Evolutionary conservation across 2,113 vertebrate genomes (phyloP).

Genomic region (Hylia prasina): DNA sequence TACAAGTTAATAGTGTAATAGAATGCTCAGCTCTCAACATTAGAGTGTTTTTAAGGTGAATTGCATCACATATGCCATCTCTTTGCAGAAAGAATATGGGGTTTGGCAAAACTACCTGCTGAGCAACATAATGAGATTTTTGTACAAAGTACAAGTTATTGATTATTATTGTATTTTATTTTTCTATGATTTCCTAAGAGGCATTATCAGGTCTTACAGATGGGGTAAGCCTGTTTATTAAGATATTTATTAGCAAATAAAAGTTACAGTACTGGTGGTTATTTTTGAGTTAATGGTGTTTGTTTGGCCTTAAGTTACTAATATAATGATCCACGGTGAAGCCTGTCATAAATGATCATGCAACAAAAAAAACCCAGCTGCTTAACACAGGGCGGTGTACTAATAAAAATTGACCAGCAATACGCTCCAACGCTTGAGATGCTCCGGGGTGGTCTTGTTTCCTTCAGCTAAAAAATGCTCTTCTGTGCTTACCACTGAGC

Average conservation of each 20-base stretch:
- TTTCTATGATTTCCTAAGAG: conserved; percentile 98
- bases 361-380: background rate
- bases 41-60: conserved; percentile 71
- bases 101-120: conserved; percentile 94
- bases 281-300: conserved; percentile 63
- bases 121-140: conserved; percentile 94
- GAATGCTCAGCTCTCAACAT: conserved; percentile 79
- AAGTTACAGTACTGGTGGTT: conserved; percentile 86
- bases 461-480: background rate
- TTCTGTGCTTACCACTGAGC: background rate
- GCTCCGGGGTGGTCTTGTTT: background rate
- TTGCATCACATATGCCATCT: conserved; percentile 72
- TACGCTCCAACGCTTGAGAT: background rate
- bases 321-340: background rate
- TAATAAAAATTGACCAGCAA: conserved; percentile 3
- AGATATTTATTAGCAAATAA: conserved; percentile 96
- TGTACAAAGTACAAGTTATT: conserved; percentile 98
- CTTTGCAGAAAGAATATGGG: conserved; percentile 81
- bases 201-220: conserved; percentile 93
- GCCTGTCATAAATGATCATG: background rate
- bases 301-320: conserved; percentile 33
- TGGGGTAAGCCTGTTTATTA: conserved; percentile 90
- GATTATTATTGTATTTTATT: conserved; percentile 97
- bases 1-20: conserved; percentile 81
- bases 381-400: background rate